Evolutionary conservation across 2,113 vertebrate genomes (phyloP), one percentile per base, ranked within the genome.

Genomic region (Brachyhypopomus gauderio): DNA sequence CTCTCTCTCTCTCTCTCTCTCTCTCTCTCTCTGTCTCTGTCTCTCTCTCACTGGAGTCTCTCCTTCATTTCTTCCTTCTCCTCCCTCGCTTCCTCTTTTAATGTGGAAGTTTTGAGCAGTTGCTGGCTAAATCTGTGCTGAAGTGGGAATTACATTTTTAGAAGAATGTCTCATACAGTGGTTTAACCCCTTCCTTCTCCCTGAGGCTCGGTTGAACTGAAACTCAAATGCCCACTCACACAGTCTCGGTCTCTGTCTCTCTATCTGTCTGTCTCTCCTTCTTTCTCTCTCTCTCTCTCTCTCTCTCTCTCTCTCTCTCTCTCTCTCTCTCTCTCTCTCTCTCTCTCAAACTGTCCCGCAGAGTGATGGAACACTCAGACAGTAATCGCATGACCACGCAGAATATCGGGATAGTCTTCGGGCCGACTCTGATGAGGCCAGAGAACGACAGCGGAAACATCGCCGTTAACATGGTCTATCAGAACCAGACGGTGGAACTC

Each of bases 331-430:
- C 58, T 34, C 30, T 19, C 58, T 56, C 22, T 41, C 75, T 58
- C 72, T 74, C 6, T 60, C 55, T 75, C 1, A 41, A 14, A 23
- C 58, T 7, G 1, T 17, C 64, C 48, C 45, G 17, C 90, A 98
- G 96, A 74, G 96, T 98, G 85, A 92, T 95, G 89, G 93, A 94
- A 48, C 84, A 81, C 66, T 93, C 90, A 0, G 91, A 95, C 48
- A 45, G 63, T 69, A 98, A 97, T 89, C 94, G 95, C 67, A 98
- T 98, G 97, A 96, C 94, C 0, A 92, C 94, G 6, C 96, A 98
- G 89, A 98, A 98, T 92, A 93, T 98, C 25, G 96, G 95, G 74
- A 97, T 98, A n/a, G 96, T 98, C 75, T 98, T 98, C 3, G 97
- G 96, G 3, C 96, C 96, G 0, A 97, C 97, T 0, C 90, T 98